Evolutionary conservation across 2,888 invertebrate genomes (phyloP), one percentile per base, ranked within the genome.

Genomic region (Tuberolachnus salignus): DNA sequence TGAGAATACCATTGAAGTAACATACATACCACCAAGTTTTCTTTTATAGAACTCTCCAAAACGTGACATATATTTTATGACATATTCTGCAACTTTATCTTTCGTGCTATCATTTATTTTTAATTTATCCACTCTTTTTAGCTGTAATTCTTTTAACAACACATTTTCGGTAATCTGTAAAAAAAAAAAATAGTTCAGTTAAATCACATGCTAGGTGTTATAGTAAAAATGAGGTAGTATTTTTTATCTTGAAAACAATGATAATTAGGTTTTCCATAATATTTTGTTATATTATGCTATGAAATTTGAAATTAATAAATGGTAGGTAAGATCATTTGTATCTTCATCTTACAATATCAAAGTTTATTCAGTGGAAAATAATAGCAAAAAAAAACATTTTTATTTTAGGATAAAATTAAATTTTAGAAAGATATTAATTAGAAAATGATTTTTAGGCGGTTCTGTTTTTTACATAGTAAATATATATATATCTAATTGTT

Each of bases 61-160:
- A 86, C 96, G 96, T 34, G 91, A 91, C 98, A 98, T 98, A 86
- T 98, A 98, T 85, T 96, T 97, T 84, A 90, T 91, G 80, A 98
- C 94, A n/a, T 81, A 81, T 46, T 81, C 81, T 67, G 80, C 66
- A 42, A 97, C 95, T 86, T 98, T 98, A 83, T 93, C 91, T 83
- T 95, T 94, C 10, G 98, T 97, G 80, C 94, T 94, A 83, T 95
- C 94, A 53, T 93, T 95, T 83, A 94, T 94, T 72, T 92, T 90
- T 70, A 96, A 87, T 83, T 95, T 94, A 82, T 94, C 93, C 3
- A 94, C 92, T 61, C 91, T 91, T 82, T 92, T 91, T 84, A 95
- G 94, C 85, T 97, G 94, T 85, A 97, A 86, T 87, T 98, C 97
- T 86, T 98, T 98, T 81, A 94, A 89, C 91, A 97, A 92, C 81